Conservation (phyloP, 2,113 vertebrate species). For the Greenwoodochromis staneri region DNA sequence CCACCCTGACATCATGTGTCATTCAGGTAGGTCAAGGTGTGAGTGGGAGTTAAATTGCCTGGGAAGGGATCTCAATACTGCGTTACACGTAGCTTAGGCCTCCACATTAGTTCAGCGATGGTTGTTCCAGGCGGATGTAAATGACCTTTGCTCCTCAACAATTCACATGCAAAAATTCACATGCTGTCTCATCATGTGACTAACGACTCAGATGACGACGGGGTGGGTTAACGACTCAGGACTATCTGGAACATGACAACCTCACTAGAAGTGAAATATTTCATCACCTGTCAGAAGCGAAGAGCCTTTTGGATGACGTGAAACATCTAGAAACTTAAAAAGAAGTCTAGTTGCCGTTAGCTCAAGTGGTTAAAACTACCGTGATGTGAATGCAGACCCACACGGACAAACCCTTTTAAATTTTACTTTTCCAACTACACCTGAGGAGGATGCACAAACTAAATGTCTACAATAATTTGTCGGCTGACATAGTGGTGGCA, state of each 20-base stretch:
- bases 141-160: neutral
- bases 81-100: neutral
- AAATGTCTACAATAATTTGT: neutral
- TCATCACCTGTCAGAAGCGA: neutral
- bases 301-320: neutral
- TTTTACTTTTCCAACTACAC: neutral
- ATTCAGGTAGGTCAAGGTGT: neutral
- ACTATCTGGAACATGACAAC: neutral
- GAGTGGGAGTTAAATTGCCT: neutral
- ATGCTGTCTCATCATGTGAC: neutral
- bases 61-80: neutral
- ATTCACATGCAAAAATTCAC: neutral
- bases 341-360: neutral
- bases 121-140: neutral
- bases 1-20: neutral
- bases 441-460: neutral
- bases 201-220: rapidly evolving
- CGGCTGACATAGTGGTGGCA: rapidly evolving
- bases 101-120: neutral
- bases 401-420: neutral
- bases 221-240: neutral
- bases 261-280: neutral
- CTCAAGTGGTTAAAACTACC: rapidly evolving
- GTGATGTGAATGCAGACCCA: neutral
- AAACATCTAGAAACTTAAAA: neutral